Percentiles rank a stretch among this genome's conserved stretches.
phyloP scores from a whole-genome alignment of 2,113 vertebrate species.

The Callorhinus ursinus region DNA sequence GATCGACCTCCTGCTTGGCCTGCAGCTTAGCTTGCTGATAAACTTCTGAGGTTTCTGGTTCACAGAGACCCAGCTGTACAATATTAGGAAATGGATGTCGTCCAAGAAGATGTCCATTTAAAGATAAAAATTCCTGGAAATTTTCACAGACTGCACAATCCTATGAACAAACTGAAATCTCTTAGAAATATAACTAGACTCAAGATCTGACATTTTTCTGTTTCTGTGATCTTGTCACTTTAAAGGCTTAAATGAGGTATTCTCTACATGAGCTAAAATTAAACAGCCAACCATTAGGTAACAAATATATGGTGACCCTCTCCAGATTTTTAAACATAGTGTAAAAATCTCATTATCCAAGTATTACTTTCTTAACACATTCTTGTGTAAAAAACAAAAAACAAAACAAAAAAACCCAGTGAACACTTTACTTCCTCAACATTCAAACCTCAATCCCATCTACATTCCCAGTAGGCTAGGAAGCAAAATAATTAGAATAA shows the following conservation, averaged over 20 bases:
- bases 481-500: slow-evolving; percentile 41
- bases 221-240: slow-evolving; percentile 66
- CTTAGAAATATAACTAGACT: slow-evolving; percentile 55
- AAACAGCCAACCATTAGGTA: slow-evolving; percentile 37
- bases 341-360: slow-evolving; percentile 52
- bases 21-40: slow-evolving; percentile 91
- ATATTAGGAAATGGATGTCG: slow-evolving; percentile 95
- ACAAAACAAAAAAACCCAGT: background rate
- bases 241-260: slow-evolving; percentile 51
- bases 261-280: slow-evolving; percentile 52
- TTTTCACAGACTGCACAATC: slow-evolving; percentile 91
- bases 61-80: slow-evolving; percentile 94
- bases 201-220: slow-evolving; percentile 49
- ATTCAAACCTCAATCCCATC: slow-evolving; percentile 11
- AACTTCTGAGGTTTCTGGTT: slow-evolving; percentile 92
- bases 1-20: slow-evolving; percentile 86
- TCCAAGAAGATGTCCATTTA: slow-evolving; percentile 95
- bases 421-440: background rate
- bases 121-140: slow-evolving; percentile 97
- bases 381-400: background rate
- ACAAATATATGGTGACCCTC: slow-evolving; percentile 34
- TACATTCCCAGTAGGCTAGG: background rate
- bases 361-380: background rate
- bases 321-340: slow-evolving; percentile 43
- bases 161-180: slow-evolving; percentile 83